phyloP scores from a whole-genome alignment of 2,888 invertebrate genomes.

The Harpagoxenus sublaevis region DNA sequence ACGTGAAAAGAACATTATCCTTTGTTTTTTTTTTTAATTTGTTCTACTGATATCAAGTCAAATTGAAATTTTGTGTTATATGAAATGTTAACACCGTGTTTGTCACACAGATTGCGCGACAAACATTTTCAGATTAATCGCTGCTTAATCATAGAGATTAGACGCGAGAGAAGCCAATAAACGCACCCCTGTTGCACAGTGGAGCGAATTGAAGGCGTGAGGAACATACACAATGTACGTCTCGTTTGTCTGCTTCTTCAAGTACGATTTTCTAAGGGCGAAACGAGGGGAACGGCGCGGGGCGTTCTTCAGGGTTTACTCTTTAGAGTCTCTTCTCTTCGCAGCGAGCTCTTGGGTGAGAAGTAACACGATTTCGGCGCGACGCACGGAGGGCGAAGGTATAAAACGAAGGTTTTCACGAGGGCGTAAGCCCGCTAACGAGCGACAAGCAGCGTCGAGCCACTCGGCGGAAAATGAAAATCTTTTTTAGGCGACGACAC shows the following conservation, averaged over 20 bases:
- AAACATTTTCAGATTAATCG: not conserved
- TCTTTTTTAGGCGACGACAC: conserved; percentile 37
- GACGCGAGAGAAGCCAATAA: conserved; percentile 24
- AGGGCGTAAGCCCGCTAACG: conserved; percentile 60
- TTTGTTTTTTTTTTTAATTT: not conserved
- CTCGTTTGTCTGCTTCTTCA: conserved; percentile 33
- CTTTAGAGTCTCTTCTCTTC: conserved; percentile 1
- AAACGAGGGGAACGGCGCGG: conserved; percentile 8
- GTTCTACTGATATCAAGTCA: not conserved
- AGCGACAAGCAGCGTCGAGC: conserved; percentile 48
- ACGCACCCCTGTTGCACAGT: not conserved
- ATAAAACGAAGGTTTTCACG: conserved; percentile 56
- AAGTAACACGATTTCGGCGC: conserved; percentile 45
- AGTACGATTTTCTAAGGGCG: conserved; percentile 22
- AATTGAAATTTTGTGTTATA: not conserved
- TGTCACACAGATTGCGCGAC: not conserved
- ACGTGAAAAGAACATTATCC: not conserved
- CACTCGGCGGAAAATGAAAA: conserved; percentile 51
- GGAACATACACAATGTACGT: conserved; percentile 7
- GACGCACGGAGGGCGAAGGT: conserved; percentile 24
- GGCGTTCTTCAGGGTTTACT: conserved; percentile 25
- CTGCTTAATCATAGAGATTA: conserved; percentile 14
- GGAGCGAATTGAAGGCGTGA: conserved; percentile 17
- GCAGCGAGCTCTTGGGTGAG: conserved; percentile 11
- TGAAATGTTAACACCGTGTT: not conserved